A percentile compares a stretch with the other conserved stretches of the same genome.
Conservation (phyloP, 2,113 vertebrate species). For the Candoia aspera region DNA sequence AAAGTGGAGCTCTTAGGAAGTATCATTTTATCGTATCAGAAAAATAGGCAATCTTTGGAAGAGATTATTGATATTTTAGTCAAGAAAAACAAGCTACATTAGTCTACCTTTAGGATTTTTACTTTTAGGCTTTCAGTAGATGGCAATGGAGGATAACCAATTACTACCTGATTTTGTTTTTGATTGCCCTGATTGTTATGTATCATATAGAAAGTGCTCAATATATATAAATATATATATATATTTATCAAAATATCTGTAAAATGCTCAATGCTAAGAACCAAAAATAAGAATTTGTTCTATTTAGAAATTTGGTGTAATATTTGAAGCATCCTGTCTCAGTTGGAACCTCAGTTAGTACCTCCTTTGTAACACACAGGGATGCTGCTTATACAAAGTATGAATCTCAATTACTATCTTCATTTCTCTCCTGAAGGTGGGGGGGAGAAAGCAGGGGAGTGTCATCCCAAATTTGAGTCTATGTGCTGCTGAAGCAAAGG, state of each 20-base stretch:
- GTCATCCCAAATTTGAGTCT: too few species aligned
- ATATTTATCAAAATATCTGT: too few species aligned
- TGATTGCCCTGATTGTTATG: neutral
- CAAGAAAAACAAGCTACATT: neutral
- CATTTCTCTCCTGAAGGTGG: neutral
- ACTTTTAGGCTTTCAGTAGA: neutral
- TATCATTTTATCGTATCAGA: slow-evolving; percentile 25
- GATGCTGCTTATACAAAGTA: neutral
- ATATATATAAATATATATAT: too few species aligned
- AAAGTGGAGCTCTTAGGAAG: neutral
- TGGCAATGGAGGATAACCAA: slow-evolving; percentile 12
- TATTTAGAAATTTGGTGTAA: neutral
- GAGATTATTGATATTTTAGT: neutral
- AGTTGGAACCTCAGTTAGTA: neutral
- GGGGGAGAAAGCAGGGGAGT: neutral
- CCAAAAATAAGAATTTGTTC: neutral
- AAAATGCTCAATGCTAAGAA: neutral
- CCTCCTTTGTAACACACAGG: neutral
- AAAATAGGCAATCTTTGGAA: neutral
- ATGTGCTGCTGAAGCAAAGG: too few species aligned
- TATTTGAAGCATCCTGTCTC: neutral
- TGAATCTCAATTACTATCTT: neutral
- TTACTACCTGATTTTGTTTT: neutral
- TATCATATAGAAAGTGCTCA: neutral
- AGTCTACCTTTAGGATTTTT: neutral